Evolutionary conservation across 2,797 vertebrate species (phyloP).

Genomic region (Echeneis naucrates): DNA sequence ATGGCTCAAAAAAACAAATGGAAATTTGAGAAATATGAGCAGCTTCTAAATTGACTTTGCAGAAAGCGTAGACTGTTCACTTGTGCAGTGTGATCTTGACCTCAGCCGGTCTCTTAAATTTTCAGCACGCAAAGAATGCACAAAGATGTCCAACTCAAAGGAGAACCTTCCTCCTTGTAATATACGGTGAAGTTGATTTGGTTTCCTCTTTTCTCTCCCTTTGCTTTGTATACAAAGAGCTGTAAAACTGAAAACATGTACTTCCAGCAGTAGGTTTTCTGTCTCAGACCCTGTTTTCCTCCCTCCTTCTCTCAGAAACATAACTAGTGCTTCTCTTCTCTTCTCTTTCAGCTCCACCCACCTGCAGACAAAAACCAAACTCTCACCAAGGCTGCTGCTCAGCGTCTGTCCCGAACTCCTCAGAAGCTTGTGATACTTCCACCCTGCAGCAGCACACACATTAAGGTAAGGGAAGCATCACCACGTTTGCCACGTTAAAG

Average conservation of each 20-base stretch:
- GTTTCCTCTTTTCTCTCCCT: conserved; percentile 27
- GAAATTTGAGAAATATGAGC: conserved; percentile 12
- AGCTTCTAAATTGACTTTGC: conserved; percentile 19
- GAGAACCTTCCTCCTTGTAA: conserved; percentile 64
- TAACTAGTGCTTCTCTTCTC: conserved; percentile 42
- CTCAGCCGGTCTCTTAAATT: conserved; percentile 66
- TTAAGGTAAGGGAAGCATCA: conserved; percentile 87
- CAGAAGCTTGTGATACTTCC: conserved; percentile 81
- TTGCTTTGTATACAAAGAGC: conserved; percentile 21
- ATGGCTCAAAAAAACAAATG: not conserved
- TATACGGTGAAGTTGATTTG: conserved; percentile 44
- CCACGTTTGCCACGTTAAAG: too few species aligned
- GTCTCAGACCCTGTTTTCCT: conserved; percentile 36
- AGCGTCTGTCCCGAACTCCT: conserved; percentile 84
- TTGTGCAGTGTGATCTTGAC: too few species aligned
- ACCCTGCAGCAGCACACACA: conserved; percentile 73
- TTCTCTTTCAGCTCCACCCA: conserved; percentile 88
- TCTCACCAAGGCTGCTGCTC: conserved; percentile 87
- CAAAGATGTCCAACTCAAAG: conserved; percentile 68
- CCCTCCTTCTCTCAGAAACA: conserved; percentile 38
- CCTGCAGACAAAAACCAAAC: conserved; percentile 96
- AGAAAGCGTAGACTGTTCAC: too few species aligned
- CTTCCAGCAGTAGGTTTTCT: conserved; percentile 32
- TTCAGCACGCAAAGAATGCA: conserved; percentile 71
- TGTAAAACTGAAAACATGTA: conserved; percentile 44